Evolutionary conservation across 2,888 invertebrate genomes (phyloP).

Genomic region (Onthophagus sagittarius): DNA sequence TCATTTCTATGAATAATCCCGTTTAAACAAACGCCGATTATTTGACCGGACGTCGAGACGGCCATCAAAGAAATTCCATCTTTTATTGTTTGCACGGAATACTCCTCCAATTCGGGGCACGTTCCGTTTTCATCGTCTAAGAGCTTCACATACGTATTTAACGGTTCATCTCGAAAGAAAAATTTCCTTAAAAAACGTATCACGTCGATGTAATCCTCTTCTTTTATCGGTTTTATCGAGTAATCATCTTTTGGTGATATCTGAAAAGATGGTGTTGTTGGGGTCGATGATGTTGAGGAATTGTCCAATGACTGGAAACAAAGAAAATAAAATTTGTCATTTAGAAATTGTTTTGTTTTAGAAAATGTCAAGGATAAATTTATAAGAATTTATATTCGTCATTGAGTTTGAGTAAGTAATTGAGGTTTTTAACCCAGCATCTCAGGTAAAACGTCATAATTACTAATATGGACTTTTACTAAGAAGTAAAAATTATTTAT

Average conservation of each 20-base stretch:
- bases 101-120: constrained; percentile 62
- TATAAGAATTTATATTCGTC: too few relatives aligned
- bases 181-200: constrained; percentile 56
- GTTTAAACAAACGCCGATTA: constrained; percentile 48
- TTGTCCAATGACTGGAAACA: constrained; percentile 29
- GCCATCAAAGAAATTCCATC: constrained; percentile 64
- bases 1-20: constrained; percentile 44
- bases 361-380: too few relatives aligned
- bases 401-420: too few relatives aligned
- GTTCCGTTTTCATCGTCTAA: constrained; percentile 58
- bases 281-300: constrained; percentile 39
- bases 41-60: constrained; percentile 54
- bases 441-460: too few relatives aligned
- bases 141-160: constrained; percentile 60
- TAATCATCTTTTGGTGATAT: constrained; percentile 36
- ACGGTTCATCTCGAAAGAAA: constrained; percentile 70
- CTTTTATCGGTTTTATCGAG: constrained; percentile 48
- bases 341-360: too few relatives aligned
- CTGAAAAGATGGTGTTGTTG: constrained; percentile 37
- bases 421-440: too few relatives aligned
- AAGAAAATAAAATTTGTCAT: not conserved
- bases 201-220: constrained; percentile 51
- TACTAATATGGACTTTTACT: too few relatives aligned
- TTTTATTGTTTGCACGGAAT: constrained; percentile 54
- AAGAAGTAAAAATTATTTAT: too few relatives aligned